Conservation (phyloP, 2,797 vertebrate species). For the Bovichtus diacanthus region DNA sequence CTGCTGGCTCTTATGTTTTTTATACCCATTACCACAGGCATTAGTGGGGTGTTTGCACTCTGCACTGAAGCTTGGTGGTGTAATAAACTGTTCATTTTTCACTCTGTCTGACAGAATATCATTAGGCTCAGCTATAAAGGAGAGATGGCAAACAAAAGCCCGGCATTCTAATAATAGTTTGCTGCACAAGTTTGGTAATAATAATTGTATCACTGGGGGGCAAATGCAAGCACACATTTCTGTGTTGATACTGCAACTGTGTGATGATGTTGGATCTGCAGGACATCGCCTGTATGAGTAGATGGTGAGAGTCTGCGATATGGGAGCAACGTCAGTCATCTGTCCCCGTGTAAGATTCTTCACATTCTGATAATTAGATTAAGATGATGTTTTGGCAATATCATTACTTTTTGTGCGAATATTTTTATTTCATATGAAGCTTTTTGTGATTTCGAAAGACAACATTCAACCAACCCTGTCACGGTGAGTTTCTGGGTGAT, state of each 20-base stretch:
- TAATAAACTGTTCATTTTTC: slow-evolving; percentile 80
- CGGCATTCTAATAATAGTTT: slow-evolving; percentile 71
- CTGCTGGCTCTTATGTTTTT: slow-evolving; percentile 69
- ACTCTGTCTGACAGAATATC: slow-evolving; percentile 78
- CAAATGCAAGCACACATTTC: slow-evolving; percentile 59
- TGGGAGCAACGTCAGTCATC: slow-evolving; percentile 8
- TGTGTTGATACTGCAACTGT: slow-evolving; percentile 36
- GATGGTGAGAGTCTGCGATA: slow-evolving; percentile 12
- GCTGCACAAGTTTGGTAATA: slow-evolving; percentile 70
- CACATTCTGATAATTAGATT: not conserved
- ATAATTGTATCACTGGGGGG: slow-evolving; percentile 75
- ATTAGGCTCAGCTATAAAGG: slow-evolving; percentile 77
- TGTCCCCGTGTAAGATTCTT: not conserved
- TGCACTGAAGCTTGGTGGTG: slow-evolving; percentile 67
- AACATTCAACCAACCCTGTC: not conserved
- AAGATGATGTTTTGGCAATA: not conserved
- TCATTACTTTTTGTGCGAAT: not conserved
- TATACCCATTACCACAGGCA: slow-evolving; percentile 77
- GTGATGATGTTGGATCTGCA: slow-evolving; percentile 48
- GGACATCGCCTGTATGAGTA: slow-evolving; percentile 20
- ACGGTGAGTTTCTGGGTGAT: slow-evolving; percentile 8
- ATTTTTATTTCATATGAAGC: not conserved
- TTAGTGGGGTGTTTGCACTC: slow-evolving; percentile 77
- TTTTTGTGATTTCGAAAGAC: slow-evolving; percentile 3
- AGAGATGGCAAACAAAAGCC: slow-evolving; percentile 73